These are phyloP conservation scores for Meloidogyne exigua DNA, from an alignment of 1,140 invertebrate species.

Conservation along the genomic window DNA sequence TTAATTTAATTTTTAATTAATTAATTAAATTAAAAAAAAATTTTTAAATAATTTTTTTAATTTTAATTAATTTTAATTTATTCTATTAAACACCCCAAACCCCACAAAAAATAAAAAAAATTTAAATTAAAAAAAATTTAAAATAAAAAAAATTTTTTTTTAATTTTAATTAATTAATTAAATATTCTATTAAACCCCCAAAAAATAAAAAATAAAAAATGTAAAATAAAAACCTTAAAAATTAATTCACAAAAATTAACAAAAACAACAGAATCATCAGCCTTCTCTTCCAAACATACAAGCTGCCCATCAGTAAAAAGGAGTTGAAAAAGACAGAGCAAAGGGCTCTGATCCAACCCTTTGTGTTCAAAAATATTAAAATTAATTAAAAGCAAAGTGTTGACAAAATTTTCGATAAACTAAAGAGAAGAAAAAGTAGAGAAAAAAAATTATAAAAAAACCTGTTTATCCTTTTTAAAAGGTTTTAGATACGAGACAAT, in stretches of 20 bases:
- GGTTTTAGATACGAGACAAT: constrained; percentile 30
- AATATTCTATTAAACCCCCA: too few relatives aligned
- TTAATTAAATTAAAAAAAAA: constrained; percentile 29
- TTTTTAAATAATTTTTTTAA: constrained; percentile 4
- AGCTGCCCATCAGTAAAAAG: constrained; percentile 36
- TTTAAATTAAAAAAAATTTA: too few relatives aligned
- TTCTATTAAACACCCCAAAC: too few relatives aligned
- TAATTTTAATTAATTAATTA: too few relatives aligned
- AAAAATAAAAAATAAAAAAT: too few relatives aligned
- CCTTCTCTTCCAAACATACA: constrained; percentile 29
- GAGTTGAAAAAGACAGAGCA: constrained; percentile 26
- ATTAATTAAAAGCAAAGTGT: constrained; percentile 25
- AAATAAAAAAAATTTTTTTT: too few relatives aligned
- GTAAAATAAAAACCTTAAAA: too few relatives aligned
- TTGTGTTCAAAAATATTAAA: constrained; percentile 16
- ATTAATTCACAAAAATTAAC: constrained; percentile 30
- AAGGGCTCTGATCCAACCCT: constrained; percentile 12
- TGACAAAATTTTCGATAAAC: constrained; percentile 29
- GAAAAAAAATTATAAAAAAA: neutral
- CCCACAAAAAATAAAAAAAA: too few relatives aligned
- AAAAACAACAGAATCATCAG: constrained; percentile 35
- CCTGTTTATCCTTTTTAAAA: constrained; percentile 27
- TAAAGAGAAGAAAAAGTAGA: constrained; percentile 7
- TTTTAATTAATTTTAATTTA: neutral
- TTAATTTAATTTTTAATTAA: too few relatives aligned